Evolutionary conservation across 2,888 invertebrate species (phyloP), one percentile per base, ranked within the genome.

Genomic region (Eurytoma adleriae): DNA sequence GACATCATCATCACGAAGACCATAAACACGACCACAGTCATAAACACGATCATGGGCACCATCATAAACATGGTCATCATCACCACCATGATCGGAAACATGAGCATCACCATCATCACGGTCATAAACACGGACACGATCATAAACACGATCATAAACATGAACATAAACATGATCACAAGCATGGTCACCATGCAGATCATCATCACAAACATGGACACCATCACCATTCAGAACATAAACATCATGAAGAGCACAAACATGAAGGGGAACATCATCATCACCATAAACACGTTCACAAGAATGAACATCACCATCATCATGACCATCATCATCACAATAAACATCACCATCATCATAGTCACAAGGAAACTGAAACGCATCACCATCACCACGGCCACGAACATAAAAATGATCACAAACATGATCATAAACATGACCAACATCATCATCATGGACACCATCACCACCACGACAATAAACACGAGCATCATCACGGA

Each of bases 211-310:
- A 78, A 14, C 77, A 80, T 14, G 78, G 74, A 0, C 77, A 80
- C 14, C 69, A 80, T 0, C 78, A 80, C 52, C 62, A 73, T 13
- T 18, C 64, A 52, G 69, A 69, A 14, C 77, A 80, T 16, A 62
- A 77, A 18, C 72, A 80, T 62, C 48, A 54, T 0, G 73, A 80
- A 27, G 70, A 80, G 14, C 77, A 80, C 13, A 66, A 73, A 18
- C 64, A 78, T 24, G 77, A 80, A 54, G 79, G 69, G 16, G 80
- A 69, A n/a, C 78, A 80, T 59, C 73, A 78, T 68, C 80, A 80
- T 59, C 72, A 76, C 3, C 80, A 74, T 3, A 78, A 80, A 18
- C 73, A 77, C 12, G 62, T 16, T 2, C 80, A 80, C 52, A 73
- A 70, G 14, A 79, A 79, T 4, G 79, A 79, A 16, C 80, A 80